Base-by-base conservation (phyloP, 2,888 invertebrate species). In the Tanytarsus gracilentus region DNA sequence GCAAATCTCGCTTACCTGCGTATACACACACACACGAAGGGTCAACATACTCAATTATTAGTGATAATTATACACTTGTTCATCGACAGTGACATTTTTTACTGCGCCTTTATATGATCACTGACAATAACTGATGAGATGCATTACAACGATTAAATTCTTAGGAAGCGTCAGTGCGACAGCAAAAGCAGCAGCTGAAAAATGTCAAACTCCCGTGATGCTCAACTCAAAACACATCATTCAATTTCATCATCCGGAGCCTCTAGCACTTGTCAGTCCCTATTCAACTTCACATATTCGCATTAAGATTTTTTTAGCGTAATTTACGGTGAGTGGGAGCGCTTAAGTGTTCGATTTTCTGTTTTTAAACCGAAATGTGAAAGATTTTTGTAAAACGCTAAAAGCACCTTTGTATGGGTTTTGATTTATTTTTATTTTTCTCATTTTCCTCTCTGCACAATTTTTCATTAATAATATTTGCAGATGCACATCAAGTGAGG, bases 381-480 rank as follows among this genome's bases (percentile, higher is more conserved):
- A n/a, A n/a, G n/a, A n/a, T n/a, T n/a, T n/a, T n/a, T n/a, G n/a
- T n/a, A n/a, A n/a, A n/a, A n/a, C n/a, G n/a, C n/a, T n/a, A n/a
- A n/a, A n/a, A n/a, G n/a, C n/a, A n/a, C n/a, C n/a, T n/a, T n/a
- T n/a, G n/a, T n/a, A n/a, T n/a, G n/a, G n/a, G n/a, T n/a, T n/a
- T n/a, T n/a, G n/a, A n/a, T n/a, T n/a, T n/a, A n/a, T n/a, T n/a
- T n/a, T n/a, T n/a, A n/a, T n/a, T n/a, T n/a, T n/a, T n/a, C n/a
- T n/a, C n/a, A n/a, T n/a, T n/a, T n/a, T n/a, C n/a, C n/a, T n/a
- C n/a, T n/a, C n/a, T n/a, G n/a, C n/a, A n/a, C n/a, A n/a, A n/a
- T n/a, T n/a, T 21, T 44, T 44, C 21, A 44, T 18, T 44, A 44
- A 44, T 44, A n/a, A 44, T 23, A 44, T 18, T 33, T 44, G 44